Conservation (phyloP, 2,797 vertebrate genomes). For the Linurgus olivaceus region DNA sequence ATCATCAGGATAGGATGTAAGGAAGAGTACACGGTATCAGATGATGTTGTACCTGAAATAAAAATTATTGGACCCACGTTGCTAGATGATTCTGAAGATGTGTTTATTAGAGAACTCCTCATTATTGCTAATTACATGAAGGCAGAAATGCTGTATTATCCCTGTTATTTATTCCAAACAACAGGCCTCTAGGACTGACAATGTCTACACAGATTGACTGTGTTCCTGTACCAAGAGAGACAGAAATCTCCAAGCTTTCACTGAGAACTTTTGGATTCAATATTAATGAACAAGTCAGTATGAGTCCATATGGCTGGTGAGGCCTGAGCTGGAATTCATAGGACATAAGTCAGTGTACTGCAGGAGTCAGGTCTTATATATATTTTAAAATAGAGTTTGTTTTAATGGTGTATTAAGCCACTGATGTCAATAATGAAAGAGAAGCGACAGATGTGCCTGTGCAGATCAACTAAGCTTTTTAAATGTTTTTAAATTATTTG, state of each 20-base stretch:
- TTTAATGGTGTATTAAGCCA: conserved; percentile 36
- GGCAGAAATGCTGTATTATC: background rate
- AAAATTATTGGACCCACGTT: background rate
- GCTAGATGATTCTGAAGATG: background rate
- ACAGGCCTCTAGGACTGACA: background rate
- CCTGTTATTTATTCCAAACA: background rate
- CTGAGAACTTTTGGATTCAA: conserved; percentile 3
- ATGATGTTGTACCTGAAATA: background rate
- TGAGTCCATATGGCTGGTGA: background rate
- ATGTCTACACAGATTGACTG: background rate
- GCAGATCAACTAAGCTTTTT: conserved; percentile 10
- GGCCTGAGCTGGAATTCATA: background rate
- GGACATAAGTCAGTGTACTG: background rate
- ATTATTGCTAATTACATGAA: background rate
- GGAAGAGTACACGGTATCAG: background rate
- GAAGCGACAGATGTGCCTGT: conserved; percentile 28
- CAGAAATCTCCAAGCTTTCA: background rate
- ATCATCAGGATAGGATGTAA: background rate
- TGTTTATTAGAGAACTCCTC: background rate
- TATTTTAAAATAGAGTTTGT: conserved; percentile 22
- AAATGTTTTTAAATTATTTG: conserved; percentile 49
- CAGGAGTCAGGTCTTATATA: conserved; percentile 9
- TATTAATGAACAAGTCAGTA: background rate
- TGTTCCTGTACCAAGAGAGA: background rate
- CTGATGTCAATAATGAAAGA: conserved; percentile 48